These are phyloP conservation scores for Myotis planiceps DNA, from an alignment of 2,797 vertebrate species.

Conservation along the genomic window DNA sequence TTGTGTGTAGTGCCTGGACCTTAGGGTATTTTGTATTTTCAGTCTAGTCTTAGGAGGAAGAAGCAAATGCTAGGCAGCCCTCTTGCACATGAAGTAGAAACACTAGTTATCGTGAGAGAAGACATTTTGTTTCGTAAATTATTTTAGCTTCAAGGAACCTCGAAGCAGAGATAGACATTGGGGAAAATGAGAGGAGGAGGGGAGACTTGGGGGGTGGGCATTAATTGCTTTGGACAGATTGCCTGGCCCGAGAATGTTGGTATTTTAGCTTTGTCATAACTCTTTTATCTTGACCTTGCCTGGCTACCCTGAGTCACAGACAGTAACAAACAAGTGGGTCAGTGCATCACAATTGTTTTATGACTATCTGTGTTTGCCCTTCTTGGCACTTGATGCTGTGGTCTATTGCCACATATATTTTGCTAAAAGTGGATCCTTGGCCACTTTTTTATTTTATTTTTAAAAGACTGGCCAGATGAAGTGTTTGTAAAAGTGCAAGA, in stretches of 20 bases:
- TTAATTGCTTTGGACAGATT: neutral
- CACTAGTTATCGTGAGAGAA: neutral
- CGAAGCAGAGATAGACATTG: neutral
- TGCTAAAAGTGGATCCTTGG: neutral
- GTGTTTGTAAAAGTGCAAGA: neutral
- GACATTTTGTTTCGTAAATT: neutral
- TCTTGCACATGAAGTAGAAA: neutral
- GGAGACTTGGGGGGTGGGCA: neutral
- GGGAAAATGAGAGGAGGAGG: neutral
- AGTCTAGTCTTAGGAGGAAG: neutral
- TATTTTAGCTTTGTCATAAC: neutral
- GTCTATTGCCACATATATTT: neutral
- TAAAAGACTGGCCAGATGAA: neutral
- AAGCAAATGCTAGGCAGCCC: neutral
- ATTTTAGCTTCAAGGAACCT: neutral
- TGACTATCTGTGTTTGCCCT: neutral
- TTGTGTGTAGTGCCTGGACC: neutral
- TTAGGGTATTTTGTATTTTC: neutral
- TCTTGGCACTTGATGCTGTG: neutral
- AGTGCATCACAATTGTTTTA: neutral
- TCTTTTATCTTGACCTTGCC: conserved; percentile 17
- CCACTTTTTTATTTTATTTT: neutral
- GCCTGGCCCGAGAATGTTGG: neutral
- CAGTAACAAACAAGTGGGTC: neutral
- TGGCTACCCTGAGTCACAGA: neutral